Conservation (phyloP, 2,113 vertebrate species). For the Megaceryle torquata region DNA sequence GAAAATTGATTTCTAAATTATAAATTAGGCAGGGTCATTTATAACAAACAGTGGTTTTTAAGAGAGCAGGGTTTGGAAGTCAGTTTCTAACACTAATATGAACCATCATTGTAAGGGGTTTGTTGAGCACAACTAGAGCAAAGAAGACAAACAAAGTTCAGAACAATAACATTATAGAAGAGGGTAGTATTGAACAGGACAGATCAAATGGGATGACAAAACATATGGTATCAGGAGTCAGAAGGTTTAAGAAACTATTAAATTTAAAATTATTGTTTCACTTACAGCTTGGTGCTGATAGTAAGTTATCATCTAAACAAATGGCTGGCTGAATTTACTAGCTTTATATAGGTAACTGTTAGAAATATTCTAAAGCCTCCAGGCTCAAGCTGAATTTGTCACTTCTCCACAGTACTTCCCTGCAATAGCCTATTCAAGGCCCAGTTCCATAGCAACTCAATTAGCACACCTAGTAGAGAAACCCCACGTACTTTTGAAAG, state of each 20-base stretch:
- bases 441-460: neutral
- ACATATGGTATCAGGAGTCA: neutral
- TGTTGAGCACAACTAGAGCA: neutral
- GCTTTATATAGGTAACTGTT: neutral
- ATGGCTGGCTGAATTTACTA: neutral
- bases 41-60: neutral
- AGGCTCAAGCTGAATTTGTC: neutral
- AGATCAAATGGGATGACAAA: neutral
- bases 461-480: neutral
- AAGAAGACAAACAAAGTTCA: neutral
- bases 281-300: neutral
- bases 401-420: neutral
- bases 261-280: neutral
- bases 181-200: neutral
- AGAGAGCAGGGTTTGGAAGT: neutral
- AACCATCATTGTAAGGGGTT: neutral
- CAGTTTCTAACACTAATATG: neutral
- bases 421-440: neutral
- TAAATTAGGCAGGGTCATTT: neutral
- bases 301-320: neutral
- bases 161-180: neutral
- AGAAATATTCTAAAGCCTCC: neutral
- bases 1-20: slow-evolving; percentile 41
- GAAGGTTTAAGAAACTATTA: neutral
- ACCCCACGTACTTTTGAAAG: neutral